Evolutionary conservation across 1,140 invertebrate species (phyloP).

Genomic region (Frieseomelitta varia): DNA sequence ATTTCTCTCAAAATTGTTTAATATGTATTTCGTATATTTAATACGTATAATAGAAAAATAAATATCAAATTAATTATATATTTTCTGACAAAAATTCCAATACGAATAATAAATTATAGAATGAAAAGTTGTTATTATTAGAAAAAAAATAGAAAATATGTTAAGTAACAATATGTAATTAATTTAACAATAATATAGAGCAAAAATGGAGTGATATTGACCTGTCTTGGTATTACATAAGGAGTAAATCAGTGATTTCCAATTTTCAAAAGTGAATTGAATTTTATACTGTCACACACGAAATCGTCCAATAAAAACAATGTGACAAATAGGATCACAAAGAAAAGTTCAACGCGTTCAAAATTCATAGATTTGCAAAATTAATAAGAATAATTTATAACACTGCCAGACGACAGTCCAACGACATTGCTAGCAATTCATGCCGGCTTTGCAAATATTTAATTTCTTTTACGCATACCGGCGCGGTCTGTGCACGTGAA

Average conservation of each 20-base stretch:
- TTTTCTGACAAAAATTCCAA: background rate
- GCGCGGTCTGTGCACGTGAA: too few relatives aligned
- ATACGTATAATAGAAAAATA: background rate
- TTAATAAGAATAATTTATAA: background rate
- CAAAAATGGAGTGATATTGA: slow-evolving; percentile 69
- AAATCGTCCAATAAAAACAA: background rate
- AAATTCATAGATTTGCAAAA: background rate
- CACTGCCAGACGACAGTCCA: slow-evolving; percentile 60
- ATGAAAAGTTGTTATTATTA: background rate
- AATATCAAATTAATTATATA: background rate
- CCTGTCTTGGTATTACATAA: slow-evolving; percentile 73
- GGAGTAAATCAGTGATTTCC: slow-evolving; percentile 57
- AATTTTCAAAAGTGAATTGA: slow-evolving; percentile 3
- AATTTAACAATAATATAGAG: slow-evolving; percentile 21
- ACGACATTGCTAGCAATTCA: slow-evolving; percentile 58
- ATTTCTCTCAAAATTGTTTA: background rate
- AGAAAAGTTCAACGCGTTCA: background rate
- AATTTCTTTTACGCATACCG: background rate
- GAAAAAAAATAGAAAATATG: background rate
- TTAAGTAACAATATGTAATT: background rate
- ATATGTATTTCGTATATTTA: background rate
- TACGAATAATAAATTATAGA: background rate
- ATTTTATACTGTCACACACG: background rate
- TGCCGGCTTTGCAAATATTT: slow-evolving; percentile 55
- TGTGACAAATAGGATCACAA: too few relatives aligned